Evolutionary conservation across 2,797 vertebrate genomes (phyloP), one percentile per base, ranked within the genome.

Genomic region (Lithobates sylvaticus): DNA sequence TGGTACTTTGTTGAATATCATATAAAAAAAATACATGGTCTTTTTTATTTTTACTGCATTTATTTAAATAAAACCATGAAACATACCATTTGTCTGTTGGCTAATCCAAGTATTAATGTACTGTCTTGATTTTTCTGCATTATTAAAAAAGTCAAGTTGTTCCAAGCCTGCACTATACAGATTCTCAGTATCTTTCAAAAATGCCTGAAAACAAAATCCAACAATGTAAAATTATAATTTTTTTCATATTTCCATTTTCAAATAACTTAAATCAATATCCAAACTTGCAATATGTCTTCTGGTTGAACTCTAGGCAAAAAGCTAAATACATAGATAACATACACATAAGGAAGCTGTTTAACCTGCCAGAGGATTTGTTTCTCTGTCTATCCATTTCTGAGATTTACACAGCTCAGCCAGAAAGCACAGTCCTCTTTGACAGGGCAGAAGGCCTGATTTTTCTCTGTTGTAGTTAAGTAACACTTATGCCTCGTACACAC

Each of bases 71-170:
- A 78, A 34, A 85, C 5, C 10, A 39, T 42, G 16, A 74, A 50
- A 81, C 77, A 42, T 32, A 87, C 85, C 85, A 73, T 58, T 70
- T 13, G 75, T 87, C 44, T 87, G 9, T 23, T 83, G 13, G 5
- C 29, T 54, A 78, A 87, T 69, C 85, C 85, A 87, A 9, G 73
- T n/a, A 87, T 87, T 87, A 68, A 87, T 87, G 36, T 74, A 15
- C 8, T 68, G 42, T 27, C 85, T 36, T 68, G 85, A 68, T 27
- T n/a, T 32, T 68, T 87, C 85, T 10, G 85, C 12, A 32, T 78
- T 23, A 69, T 74, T 54, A 29, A 5, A 23, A 76, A 87, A 87
- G 78, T 87, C 85, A 12, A 87, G 54, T 76, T 83, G 21, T 61
- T 87, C 85, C 69, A 87, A 39, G 50, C 32, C n/a, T 68, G 75